Percentiles rank a stretch among this genome's conserved stretches.
Evolutionary conservation across 1,140 invertebrate genomes (phyloP).

Genomic region (Cryptotermes secundus): DNA sequence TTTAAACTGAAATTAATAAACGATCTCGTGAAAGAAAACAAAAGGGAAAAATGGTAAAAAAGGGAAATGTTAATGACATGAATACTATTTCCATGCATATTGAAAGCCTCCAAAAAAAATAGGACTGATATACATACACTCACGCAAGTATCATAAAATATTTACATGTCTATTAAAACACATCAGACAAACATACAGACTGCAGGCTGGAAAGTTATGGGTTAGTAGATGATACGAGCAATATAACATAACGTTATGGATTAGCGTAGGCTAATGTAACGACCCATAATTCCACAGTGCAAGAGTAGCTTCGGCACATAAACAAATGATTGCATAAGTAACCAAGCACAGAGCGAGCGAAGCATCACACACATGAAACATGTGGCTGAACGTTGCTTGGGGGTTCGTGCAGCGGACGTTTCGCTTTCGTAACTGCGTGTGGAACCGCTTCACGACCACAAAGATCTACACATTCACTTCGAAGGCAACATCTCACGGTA

Average conservation of each 20-base stretch:
- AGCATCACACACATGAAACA: neutral
- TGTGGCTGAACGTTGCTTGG: neutral
- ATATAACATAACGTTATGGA: conserved; percentile 24
- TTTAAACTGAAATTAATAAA: conserved; percentile 43
- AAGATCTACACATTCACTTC: too few relatives aligned
- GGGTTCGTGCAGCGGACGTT: neutral
- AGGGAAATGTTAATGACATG: conserved; percentile 26
- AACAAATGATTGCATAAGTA: neutral
- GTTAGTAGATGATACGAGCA: conserved; percentile 18
- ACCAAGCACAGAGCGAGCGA: too few relatives aligned
- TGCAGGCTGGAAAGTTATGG: conserved; percentile 9
- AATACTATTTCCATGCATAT: conserved; percentile 14
- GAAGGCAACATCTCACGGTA: too few relatives aligned
- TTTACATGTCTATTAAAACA: neutral
- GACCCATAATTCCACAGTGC: neutral
- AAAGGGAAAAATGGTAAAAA: neutral
- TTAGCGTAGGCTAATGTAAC: conserved; percentile 18
- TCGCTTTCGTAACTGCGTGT: neutral
- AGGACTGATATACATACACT: too few relatives aligned
- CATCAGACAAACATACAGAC: neutral
- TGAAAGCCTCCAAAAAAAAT: neutral
- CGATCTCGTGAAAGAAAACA: conserved; percentile 1
- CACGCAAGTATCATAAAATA: neutral
- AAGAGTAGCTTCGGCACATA: neutral
- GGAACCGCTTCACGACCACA: neutral